phyloP scores from a whole-genome alignment of 1,140 invertebrate genomes.

The Trachelipus rathkii region DNA sequence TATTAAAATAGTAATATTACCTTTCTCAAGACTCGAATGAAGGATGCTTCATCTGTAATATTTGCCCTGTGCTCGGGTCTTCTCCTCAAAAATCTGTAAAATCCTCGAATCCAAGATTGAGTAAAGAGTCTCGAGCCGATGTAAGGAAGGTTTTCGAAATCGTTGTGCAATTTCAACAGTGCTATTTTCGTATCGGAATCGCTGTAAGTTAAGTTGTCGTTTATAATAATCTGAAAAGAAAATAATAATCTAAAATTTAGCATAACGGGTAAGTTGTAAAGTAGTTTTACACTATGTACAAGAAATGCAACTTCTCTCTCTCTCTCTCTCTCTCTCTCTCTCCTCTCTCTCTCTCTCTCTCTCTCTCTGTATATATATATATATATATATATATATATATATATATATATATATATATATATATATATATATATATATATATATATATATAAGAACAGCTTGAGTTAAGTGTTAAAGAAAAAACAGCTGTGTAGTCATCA shows the following conservation, averaged over 20 bases:
- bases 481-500: too few relatives aligned
- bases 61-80: conserved; percentile 70
- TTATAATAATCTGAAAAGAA: conserved; percentile 69
- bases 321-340: too few relatives aligned
- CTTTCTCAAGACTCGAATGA: conserved; percentile 69
- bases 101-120: conserved; percentile 85
- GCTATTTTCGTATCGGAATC: conserved; percentile 69
- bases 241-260: background rate
- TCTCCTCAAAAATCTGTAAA: conserved; percentile 68
- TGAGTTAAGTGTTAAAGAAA: background rate
- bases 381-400: background rate
- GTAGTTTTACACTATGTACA: too few relatives aligned
- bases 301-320: too few relatives aligned
- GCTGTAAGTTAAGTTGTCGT: conserved; percentile 78
- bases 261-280: background rate
- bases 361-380: too few relatives aligned
- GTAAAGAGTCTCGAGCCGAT: conserved; percentile 69
- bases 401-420: conserved; percentile 15
- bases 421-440: conserved; percentile 15
- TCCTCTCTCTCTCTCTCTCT: too few relatives aligned
- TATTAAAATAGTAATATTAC: conserved; percentile 55
- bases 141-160: conserved; percentile 74
- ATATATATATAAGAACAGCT: background rate
- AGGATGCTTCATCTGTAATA: conserved; percentile 67
- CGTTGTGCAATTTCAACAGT: conserved; percentile 71